Conservation (phyloP, 2,113 vertebrate species). For the Aptenodytes forsteri region DNA sequence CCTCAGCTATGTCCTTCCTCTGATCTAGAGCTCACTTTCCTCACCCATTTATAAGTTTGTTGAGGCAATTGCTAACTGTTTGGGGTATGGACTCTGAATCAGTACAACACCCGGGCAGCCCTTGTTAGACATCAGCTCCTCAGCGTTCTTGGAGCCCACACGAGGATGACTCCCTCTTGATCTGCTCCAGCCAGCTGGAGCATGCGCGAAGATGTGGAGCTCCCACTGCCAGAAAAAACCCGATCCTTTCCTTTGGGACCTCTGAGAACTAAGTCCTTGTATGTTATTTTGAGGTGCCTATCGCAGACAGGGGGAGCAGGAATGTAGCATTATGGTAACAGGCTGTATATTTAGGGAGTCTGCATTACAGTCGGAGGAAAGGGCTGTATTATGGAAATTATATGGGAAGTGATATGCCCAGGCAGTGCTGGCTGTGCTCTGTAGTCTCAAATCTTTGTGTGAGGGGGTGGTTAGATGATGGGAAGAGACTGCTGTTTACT, state of each 20-base stretch:
- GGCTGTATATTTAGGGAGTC: background rate
- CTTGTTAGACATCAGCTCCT: background rate
- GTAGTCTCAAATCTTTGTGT: background rate
- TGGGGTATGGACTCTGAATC: background rate
- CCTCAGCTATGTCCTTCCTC: background rate
- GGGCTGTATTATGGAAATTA: conserved; percentile 11
- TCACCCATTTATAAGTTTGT: background rate
- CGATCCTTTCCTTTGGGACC: background rate
- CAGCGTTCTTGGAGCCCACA: accelerated
- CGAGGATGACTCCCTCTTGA: background rate
- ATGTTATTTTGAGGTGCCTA: background rate
- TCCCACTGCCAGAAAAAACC: background rate
- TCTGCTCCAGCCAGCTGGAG: background rate
- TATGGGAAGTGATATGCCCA: background rate
- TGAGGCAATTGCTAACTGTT: background rate
- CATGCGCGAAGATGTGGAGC: background rate
- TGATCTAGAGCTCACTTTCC: background rate
- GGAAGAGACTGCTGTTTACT: background rate
- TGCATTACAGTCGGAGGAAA: background rate
- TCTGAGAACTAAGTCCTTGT: background rate
- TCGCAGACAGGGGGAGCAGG: background rate
- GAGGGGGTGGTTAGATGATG: background rate
- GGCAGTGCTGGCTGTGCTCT: background rate
- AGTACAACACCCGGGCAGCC: background rate
- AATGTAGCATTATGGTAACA: background rate